Evolutionary conservation across 2,797 vertebrate genomes (phyloP).

Genomic region (Craterocephalus amniculus): DNA sequence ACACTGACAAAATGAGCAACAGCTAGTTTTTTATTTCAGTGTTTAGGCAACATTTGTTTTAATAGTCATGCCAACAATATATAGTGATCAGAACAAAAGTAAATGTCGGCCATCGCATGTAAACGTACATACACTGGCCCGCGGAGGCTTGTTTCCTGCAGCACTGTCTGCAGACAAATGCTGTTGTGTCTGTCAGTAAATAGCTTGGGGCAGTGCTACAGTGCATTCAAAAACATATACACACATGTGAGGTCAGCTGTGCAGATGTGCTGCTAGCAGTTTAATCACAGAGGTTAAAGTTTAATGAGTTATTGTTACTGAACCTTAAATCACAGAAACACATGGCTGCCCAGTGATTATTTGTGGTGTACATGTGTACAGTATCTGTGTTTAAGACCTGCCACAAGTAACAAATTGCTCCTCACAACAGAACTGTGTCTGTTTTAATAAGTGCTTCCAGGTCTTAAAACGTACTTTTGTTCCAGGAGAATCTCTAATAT

Average conservation of each 20-base stretch:
- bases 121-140: neutral
- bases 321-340: conserved; percentile 69
- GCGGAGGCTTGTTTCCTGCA: conserved; percentile 23
- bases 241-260: conserved; percentile 37
- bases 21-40: neutral
- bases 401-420: conserved; percentile 49
- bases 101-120: neutral
- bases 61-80: neutral
- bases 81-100: neutral
- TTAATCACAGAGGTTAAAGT: conserved; percentile 73
- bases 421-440: conserved; percentile 2
- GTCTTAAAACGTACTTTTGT: conserved; percentile 21
- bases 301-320: conserved; percentile 73
- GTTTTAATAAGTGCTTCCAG: conserved; percentile 51
- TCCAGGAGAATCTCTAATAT: conserved; percentile 5
- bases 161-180: conserved; percentile 39
- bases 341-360: conserved; percentile 43
- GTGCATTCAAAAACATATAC: conserved; percentile 2
- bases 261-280: conserved; percentile 63
- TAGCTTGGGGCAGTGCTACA: conserved; percentile 50
- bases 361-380: conserved; percentile 14
- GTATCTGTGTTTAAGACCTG: conserved; percentile 33
- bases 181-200: conserved; percentile 48
- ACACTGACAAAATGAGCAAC: neutral
- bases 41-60: neutral